phyloP scores from a whole-genome alignment of 2,888 invertebrate genomes.

The Bombyx huttoni region DNA sequence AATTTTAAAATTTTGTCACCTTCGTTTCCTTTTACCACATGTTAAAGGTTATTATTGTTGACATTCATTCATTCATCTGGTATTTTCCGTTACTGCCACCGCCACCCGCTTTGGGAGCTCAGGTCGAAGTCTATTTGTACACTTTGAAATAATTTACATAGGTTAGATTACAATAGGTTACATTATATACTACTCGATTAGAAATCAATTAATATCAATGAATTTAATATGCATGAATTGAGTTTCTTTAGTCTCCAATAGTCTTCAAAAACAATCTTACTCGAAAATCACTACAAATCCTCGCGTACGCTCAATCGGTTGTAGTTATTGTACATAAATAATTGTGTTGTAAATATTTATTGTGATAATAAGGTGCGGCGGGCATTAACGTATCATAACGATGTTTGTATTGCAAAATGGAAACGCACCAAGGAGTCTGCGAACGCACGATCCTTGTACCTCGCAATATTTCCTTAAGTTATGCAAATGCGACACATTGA shows the following conservation, averaged over 20 bases:
- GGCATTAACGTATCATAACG: slow-evolving; percentile 29
- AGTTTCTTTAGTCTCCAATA: background rate
- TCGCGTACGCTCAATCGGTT: background rate
- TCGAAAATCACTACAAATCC: background rate
- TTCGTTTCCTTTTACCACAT: no score
- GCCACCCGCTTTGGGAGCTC: no score
- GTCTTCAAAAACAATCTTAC: background rate
- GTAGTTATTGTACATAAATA: background rate
- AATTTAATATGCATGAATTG: no score
- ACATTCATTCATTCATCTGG: no score
- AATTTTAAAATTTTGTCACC: no score
- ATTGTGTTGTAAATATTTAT: slow-evolving; percentile 39
- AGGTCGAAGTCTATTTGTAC: no score
- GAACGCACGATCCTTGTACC: slow-evolving; percentile 32
- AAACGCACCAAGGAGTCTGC: slow-evolving; percentile 34
- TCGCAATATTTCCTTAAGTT: slow-evolving; percentile 49
- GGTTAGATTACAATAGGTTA: no score
- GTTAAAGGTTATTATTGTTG: no score
- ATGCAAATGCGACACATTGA: slow-evolving; percentile 53
- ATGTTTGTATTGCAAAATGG: slow-evolving; percentile 60
- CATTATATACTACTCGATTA: no score
- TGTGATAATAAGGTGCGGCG: slow-evolving; percentile 49
- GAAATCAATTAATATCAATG: no score
- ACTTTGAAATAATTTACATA: no score
- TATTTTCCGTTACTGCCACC: no score